Evolutionary conservation across 2,888 invertebrate genomes (phyloP).

Genomic region (Galeruca laticollis): DNA sequence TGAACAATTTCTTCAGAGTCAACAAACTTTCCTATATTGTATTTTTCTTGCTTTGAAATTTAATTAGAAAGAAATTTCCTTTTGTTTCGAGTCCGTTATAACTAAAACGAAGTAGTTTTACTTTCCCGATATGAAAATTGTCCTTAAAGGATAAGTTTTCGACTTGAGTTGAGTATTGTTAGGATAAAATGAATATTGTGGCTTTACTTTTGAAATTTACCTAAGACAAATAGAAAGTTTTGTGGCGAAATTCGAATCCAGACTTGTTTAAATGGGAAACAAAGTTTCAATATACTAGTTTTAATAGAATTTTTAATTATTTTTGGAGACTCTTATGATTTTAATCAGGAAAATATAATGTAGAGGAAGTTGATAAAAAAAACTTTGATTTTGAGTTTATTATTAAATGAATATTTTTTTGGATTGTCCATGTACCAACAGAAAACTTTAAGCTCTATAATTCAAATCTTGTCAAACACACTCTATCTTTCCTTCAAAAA

Average conservation of each 20-base stretch:
- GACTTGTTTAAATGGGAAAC: background rate
- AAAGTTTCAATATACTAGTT: background rate
- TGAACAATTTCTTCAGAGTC: background rate
- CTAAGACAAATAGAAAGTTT: background rate
- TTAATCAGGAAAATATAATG: no score
- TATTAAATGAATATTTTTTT: no score
- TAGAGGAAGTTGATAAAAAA: no score
- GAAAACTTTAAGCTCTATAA: no score
- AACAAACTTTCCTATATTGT: background rate
- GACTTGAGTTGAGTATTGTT: constrained; percentile 23
- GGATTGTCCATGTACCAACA: no score
- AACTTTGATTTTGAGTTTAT: no score
- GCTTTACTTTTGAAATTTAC: constrained; percentile 24
- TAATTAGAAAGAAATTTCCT: constrained; percentile 30
- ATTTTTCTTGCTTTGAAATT: constrained; percentile 14
- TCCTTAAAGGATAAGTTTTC: constrained; percentile 27
- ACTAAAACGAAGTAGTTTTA: constrained; percentile 19
- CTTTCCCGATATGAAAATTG: constrained; percentile 25
- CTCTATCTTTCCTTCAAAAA: background rate
- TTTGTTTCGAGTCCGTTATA: constrained; percentile 16
- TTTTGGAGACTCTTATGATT: background rate
- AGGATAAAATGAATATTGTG: constrained; percentile 23
- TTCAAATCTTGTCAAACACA: no score
- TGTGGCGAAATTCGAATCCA: background rate
- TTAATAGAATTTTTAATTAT: background rate